These are phyloP conservation scores for Neopelma chrysocephalum DNA, from an alignment of 2,797 vertebrate genomes.

Conservation along the genomic window DNA sequence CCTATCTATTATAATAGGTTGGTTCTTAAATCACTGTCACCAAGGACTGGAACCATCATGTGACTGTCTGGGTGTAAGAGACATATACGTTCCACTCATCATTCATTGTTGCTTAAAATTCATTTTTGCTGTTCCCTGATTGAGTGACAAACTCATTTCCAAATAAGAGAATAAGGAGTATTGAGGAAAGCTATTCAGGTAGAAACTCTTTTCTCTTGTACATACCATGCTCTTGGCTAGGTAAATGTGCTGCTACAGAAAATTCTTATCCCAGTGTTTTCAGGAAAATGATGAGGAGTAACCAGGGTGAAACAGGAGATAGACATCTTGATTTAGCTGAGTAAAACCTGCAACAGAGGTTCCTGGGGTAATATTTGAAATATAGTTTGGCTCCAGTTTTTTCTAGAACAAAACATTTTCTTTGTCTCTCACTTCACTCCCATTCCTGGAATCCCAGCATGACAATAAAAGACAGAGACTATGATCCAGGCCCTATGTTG, in stretches of 20 bases:
- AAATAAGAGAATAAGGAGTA: not conserved
- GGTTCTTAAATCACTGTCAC: not conserved
- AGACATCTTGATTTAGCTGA: not conserved
- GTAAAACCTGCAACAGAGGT: not conserved
- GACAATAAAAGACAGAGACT: not conserved
- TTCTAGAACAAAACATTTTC: not conserved
- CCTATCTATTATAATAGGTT: not conserved
- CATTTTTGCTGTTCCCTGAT: not conserved
- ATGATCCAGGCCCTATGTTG: not conserved
- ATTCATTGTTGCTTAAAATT: not conserved
- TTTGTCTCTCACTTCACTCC: not conserved
- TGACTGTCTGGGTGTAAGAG: not conserved
- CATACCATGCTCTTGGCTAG: not conserved
- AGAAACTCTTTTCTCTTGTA: not conserved
- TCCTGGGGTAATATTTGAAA: not conserved
- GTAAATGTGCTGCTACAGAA: not conserved
- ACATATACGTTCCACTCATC: not conserved
- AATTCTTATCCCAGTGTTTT: not conserved
- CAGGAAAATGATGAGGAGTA: not conserved
- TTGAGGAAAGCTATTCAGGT: not conserved
- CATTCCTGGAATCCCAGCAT: not conserved
- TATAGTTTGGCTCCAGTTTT: not conserved
- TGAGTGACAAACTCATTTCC: not conserved
- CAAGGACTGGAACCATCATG: not conserved
- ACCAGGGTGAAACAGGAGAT: not conserved